Conservation (phyloP, 2,113 vertebrate genomes). For the Neodon shergylaensis region DNA sequence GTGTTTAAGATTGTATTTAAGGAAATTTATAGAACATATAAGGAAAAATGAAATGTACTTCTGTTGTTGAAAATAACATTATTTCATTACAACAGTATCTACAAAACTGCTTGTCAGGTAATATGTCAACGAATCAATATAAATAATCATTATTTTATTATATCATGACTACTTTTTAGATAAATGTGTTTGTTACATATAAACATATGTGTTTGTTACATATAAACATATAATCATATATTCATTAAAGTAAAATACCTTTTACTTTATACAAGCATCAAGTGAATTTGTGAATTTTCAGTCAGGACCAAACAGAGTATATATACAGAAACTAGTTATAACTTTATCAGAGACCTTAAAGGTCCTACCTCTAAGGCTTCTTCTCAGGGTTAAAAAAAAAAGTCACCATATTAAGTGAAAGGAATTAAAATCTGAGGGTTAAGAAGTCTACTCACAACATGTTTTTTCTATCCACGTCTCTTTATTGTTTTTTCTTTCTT, state of each 20-base stretch:
- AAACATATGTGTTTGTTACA: not conserved
- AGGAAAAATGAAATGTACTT: not conserved
- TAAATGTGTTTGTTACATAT: slow-evolving; percentile 28
- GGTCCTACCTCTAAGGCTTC: too few species aligned
- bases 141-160: not conserved
- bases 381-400: too few species aligned
- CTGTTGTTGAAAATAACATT: not conserved
- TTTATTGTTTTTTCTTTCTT: too few species aligned
- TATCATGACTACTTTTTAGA: not conserved
- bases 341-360: too few species aligned
- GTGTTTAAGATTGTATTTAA: not conserved
- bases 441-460: too few species aligned
- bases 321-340: not conserved
- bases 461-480: too few species aligned
- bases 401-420: too few species aligned
- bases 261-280: not conserved
- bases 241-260: not conserved
- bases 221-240: not conserved
- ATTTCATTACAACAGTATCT: not conserved
- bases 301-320: not conserved
- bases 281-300: not conserved
- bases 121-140: not conserved
- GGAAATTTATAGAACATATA: not conserved
- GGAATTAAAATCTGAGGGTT: too few species aligned
- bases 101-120: not conserved